phyloP scores from a whole-genome alignment of 2,113 vertebrate genomes.

The Athene noctua region DNA sequence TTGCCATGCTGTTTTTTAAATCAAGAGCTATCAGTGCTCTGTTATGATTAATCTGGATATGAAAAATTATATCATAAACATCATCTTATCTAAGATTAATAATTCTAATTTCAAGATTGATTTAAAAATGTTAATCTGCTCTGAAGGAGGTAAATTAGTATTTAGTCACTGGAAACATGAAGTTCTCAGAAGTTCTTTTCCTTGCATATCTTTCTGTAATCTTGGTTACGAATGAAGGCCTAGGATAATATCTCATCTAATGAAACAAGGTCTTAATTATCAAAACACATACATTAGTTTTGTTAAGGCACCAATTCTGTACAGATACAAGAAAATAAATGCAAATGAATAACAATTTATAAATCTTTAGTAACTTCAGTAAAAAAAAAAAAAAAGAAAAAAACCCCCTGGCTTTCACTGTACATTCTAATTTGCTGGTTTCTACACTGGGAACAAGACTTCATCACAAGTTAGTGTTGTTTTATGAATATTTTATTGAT shows the following conservation, averaged over 20 bases:
- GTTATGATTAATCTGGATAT: background rate
- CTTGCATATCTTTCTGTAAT: background rate
- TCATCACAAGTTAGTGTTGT: background rate
- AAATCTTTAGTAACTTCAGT: background rate
- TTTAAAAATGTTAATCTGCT: background rate
- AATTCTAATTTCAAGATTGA: background rate
- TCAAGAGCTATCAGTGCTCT: background rate
- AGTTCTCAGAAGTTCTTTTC: background rate
- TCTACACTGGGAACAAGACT: background rate
- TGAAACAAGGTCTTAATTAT: background rate
- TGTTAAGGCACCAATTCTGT: background rate
- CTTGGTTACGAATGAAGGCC: background rate
- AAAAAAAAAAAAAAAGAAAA: background rate
- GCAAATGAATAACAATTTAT: background rate
- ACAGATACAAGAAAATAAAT: background rate
- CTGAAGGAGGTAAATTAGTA: background rate
- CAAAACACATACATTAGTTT: background rate
- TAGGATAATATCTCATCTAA: background rate
- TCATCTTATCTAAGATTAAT: background rate
- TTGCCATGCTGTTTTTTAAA: background rate
- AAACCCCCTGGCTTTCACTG: background rate
- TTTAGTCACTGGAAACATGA: background rate
- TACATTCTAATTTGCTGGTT: background rate
- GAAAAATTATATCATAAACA: background rate
- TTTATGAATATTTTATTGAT: background rate